Conservation (phyloP, 2,888 invertebrate species). For the Cyclophora albipunctata region DNA sequence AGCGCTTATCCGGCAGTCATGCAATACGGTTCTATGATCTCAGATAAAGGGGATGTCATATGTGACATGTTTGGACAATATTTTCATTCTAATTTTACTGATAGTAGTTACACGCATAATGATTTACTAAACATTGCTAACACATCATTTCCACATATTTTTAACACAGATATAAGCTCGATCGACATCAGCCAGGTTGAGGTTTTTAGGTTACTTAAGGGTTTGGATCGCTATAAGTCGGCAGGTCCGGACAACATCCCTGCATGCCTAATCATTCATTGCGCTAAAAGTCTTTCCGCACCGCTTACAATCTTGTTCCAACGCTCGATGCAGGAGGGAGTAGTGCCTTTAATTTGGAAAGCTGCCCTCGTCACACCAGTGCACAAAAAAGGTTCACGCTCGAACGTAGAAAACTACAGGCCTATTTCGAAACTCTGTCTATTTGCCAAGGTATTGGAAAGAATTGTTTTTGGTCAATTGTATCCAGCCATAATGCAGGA, state of each 20-base stretch:
- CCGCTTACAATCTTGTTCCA: not conserved
- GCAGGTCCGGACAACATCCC: slow-evolving; percentile 3
- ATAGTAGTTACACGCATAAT: no score
- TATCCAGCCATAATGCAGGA: not conserved
- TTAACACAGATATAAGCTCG: not conserved
- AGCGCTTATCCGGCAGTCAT: no score
- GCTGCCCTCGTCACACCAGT: slow-evolving; percentile 4
- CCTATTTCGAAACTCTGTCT: slow-evolving; percentile 6
- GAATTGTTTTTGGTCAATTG: slow-evolving; percentile 1
- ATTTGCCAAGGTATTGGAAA: slow-evolving; percentile 1
- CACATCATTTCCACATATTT: no score
- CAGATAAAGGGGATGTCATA: no score
- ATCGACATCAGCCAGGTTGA: not conserved
- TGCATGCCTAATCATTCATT: slow-evolving; percentile 1
- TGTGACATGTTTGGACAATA: no score
- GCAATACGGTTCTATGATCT: no score
- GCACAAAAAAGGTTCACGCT: slow-evolving; percentile 3
- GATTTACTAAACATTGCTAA: no score
- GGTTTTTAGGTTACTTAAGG: not conserved
- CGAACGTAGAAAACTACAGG: slow-evolving; percentile 2
- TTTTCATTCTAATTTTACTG: no score
- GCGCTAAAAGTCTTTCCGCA: not conserved
- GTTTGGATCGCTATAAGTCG: slow-evolving; percentile 1
- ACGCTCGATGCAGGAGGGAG: not conserved
- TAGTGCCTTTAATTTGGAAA: slow-evolving; percentile 2